phyloP scores from a whole-genome alignment of 2,797 vertebrate species.

The Oreochromis grahami region DNA sequence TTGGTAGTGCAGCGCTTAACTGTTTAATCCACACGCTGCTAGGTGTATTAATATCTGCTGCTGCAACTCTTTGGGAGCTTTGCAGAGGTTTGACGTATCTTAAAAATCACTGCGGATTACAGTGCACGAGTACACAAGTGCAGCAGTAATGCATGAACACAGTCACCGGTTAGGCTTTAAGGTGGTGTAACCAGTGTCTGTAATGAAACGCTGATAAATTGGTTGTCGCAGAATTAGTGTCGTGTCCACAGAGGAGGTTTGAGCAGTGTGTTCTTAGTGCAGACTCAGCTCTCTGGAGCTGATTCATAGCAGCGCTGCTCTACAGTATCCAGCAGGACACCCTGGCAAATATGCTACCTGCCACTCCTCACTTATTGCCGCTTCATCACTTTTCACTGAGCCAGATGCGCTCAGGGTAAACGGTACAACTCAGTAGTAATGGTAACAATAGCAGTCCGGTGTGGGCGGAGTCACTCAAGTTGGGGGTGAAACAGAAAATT shows the following conservation, averaged over 20 bases:
- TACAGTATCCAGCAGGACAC: neutral
- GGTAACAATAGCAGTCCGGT: neutral
- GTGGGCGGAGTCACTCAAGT: neutral
- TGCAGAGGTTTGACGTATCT: neutral
- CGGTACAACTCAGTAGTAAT: neutral
- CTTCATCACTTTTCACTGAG: conserved; percentile 10
- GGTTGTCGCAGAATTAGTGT: conserved; percentile 15
- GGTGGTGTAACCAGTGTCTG: neutral
- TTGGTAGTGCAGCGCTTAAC: neutral
- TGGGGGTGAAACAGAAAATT: neutral
- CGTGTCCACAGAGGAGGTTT: neutral
- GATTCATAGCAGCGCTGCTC: conserved; percentile 5
- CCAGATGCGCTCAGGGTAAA: conserved; percentile 18
- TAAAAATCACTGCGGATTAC: neutral
- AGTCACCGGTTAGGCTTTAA: neutral
- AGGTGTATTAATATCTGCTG: neutral
- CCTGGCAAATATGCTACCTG: conserved; percentile 17
- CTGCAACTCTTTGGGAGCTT: neutral
- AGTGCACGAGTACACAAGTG: neutral
- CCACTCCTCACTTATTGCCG: conserved; percentile 15
- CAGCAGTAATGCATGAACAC: neutral
- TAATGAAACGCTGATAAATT: conserved; percentile 21
- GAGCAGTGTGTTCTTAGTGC: neutral
- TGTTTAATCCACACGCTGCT: neutral
- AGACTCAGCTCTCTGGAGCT: conserved; percentile 26